Base-by-base conservation (phyloP, 2,888 invertebrate species). In the Xestoiulus laeticollis region DNA sequence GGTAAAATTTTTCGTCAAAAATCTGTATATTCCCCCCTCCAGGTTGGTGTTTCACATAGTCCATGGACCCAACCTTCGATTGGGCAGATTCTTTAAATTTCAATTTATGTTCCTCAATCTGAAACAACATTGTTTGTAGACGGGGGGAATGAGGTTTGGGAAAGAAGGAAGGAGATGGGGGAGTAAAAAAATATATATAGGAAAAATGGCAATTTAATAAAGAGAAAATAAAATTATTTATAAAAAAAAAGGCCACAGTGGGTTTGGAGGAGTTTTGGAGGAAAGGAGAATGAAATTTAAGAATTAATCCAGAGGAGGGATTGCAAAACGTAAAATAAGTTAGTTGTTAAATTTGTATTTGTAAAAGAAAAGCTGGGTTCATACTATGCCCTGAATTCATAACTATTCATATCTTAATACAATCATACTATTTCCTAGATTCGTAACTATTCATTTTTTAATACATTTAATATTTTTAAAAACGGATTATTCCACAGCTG, bases 11-110 rank as follows among this genome's bases (percentile, higher is more conserved):
- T 59, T 89, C 89, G 59, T 89, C 89, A 68, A 85, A 89, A 32
- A 89, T 88, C 85, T 88, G 87, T 30, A 88, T 84, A 83, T 53
- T 87, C n/a, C 89, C 89, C 78, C 89, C 89, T 85, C 89, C 89
- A 33, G 92, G 91, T 38, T 90, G 90, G 89, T 92, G 92, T 59
- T 90, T 90, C 8, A 90, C 90, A 89, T 92, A 91, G 86, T 91
- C 91, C 89, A 92, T 90, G 44, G 92, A 92, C 19, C 92, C 92
- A 87, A 91, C 90, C 89, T 90, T 90, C 12, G 91, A 90, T 88
- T 90, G 89, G 0, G 90, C 90, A 43, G 89, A 90, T 90, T 91
- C 88, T 88, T 89, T 88, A 88, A 89, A 90, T 86, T 89, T 88
- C 87, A 90, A 85, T 86, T 89, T 90, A 53, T 88, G 88, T 16